Conservation (phyloP, 2,113 vertebrate genomes). For the Forbesichthys agassizii region DNA sequence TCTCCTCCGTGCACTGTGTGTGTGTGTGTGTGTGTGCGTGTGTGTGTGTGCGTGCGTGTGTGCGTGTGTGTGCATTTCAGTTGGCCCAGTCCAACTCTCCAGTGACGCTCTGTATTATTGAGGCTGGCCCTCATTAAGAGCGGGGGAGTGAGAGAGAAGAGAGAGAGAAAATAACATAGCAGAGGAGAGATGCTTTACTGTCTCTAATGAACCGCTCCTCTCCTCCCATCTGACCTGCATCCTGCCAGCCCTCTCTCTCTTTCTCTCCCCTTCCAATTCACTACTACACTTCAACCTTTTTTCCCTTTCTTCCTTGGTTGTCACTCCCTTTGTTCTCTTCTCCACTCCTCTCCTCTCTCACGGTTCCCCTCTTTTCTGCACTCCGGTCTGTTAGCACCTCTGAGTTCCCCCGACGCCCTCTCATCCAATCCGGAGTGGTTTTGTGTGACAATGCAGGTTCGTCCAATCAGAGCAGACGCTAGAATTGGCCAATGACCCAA, state of each 20-base stretch:
- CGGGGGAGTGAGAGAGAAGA: slow-evolving; percentile 13
- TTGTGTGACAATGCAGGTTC: neutral
- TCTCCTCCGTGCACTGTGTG: slow-evolving; percentile 1
- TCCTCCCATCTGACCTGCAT: slow-evolving; percentile 4
- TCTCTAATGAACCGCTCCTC: neutral
- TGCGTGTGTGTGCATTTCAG: slow-evolving; percentile 13
- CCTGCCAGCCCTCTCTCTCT: neutral
- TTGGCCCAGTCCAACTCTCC: slow-evolving; percentile 28
- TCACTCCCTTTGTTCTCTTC: neutral
- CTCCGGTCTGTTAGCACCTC: slow-evolving; percentile 5
- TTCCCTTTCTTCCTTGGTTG: neutral
- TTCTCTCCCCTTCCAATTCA: neutral
- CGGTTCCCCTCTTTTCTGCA: neutral
- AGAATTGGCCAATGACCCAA: slow-evolving; percentile 8
- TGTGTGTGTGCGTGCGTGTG: slow-evolving; percentile 11
- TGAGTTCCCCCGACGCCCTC: neutral
- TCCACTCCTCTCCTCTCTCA: neutral
- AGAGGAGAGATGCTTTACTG: neutral
- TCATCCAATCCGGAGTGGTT: slow-evolving; percentile 16
- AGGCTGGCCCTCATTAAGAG: slow-evolving; percentile 30
- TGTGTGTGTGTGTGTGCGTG: neutral
- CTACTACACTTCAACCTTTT: neutral
- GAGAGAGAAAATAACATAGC: slow-evolving; percentile 9
- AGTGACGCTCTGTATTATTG: slow-evolving; percentile 21
- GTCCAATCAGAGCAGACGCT: slow-evolving; percentile 12